A percentile compares a stretch with the other conserved stretches of the same genome.
Evolutionary conservation across 2,888 invertebrate species (phyloP).

Genomic region (Torymus aiolomorphi): DNA sequence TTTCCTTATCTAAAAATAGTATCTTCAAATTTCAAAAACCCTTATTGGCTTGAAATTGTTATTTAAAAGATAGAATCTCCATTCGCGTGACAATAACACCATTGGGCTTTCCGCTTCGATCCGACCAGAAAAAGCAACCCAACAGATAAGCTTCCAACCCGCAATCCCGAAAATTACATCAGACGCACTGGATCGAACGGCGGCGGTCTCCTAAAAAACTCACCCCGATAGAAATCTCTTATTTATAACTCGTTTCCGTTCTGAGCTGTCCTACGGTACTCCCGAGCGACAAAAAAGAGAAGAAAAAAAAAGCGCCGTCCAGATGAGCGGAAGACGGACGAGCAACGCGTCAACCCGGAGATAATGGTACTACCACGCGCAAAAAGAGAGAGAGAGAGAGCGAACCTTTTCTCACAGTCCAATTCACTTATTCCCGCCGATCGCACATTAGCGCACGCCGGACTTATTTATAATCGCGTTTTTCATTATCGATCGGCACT

Average conservation of each 20-base stretch:
- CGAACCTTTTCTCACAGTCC: constrained; percentile 26
- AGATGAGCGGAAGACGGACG: too few relatives aligned
- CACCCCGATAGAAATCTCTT: constrained; percentile 7
- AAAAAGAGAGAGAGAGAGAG: too few relatives aligned
- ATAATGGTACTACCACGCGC: too few relatives aligned
- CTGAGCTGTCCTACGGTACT: too few relatives aligned
- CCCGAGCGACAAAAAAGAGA: neutral
- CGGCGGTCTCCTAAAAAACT: neutral
- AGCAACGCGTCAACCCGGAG: too few relatives aligned
- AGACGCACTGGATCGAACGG: neutral
- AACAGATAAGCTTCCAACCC: neutral
- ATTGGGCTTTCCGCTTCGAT: too few relatives aligned
- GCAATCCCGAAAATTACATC: neutral
- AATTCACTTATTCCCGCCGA: constrained; percentile 14
- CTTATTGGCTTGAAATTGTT: too few relatives aligned
- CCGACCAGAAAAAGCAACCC: neutral
- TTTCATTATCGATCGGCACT: constrained; percentile 11
- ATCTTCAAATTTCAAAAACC: too few relatives aligned
- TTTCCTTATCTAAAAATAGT: too few relatives aligned
- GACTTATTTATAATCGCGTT: constrained; percentile 38
- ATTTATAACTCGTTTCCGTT: constrained; percentile 21
- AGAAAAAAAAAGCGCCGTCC: neutral
- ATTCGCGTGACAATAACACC: too few relatives aligned
- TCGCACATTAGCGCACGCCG: neutral
- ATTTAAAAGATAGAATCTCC: too few relatives aligned